Base-by-base conservation (phyloP, 1,140 invertebrate genomes). In the Coelopa frigida region DNA sequence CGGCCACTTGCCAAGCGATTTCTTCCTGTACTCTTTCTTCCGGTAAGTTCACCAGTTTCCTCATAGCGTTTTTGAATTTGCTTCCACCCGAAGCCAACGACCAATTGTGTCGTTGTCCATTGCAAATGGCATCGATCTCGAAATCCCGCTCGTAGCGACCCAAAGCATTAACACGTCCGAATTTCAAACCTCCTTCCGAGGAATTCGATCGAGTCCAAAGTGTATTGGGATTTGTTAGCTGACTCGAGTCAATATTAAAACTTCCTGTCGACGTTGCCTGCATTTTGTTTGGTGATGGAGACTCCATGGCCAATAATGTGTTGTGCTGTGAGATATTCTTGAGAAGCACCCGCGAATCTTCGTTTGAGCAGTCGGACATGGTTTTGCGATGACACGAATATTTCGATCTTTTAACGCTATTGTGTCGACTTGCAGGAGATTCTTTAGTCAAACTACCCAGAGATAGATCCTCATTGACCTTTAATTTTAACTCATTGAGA, bases 1-100 rank as follows among this genome's bases (percentile, higher is more conserved):
- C 87, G 15, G 92, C 89, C 49, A 95, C 85, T 73, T 90, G 87
- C 85, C 89, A 89, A 22, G 92, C 92, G 75, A 94, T 83, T 64
- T 94, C 90, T 72, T 95, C 90, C 73, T 93, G 87, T 32, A 84
- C 83, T 79, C 89, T 87, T 56, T 88, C 82, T 68, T 88, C 83
- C 33, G 84, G 84, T 46, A 82, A 77, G 73, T 85, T 80, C 39
- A 89, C 83, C 59, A 90, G 75, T 70, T 81, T 82, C 61, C 82
- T 86, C 33, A 90, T 80, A 50, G 83, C 87, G 65, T 77, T 76
- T 54, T 75, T 78, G 37, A 81, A 67, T 38, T 73, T 48, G 56
- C 45, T 53, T 10, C 48, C 60, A 17, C 44, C 40, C n/a, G 15
- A 14, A 17, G 51, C 52, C 17, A 68, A 31, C 14, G 62, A 58